Conservation (phyloP, 2,797 vertebrate species). For the Fringilla coelebs region DNA sequence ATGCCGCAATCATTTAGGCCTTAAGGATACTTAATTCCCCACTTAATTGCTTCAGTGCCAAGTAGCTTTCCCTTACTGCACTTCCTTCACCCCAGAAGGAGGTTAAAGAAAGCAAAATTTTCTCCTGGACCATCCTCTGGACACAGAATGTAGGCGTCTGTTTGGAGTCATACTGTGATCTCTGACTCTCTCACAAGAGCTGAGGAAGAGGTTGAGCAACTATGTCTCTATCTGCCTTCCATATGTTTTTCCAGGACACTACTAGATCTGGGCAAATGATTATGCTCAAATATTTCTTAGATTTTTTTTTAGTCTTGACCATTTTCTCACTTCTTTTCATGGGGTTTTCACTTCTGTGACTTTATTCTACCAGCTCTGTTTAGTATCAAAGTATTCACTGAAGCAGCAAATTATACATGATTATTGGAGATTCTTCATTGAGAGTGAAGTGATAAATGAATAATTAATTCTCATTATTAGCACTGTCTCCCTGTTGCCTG, state of each 20-base stretch:
- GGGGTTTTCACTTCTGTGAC: background rate
- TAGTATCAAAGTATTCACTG: background rate
- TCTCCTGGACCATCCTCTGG: background rate
- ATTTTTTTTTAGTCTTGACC: background rate
- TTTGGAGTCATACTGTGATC: background rate
- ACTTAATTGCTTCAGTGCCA: background rate
- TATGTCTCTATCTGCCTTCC: background rate
- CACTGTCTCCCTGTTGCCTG: background rate
- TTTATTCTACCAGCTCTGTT: background rate
- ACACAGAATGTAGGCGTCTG: accelerated
- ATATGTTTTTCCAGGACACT: background rate
- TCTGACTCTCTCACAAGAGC: background rate
- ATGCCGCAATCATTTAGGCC: background rate
- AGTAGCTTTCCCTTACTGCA: background rate
- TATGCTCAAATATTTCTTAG: background rate
- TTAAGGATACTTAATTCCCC: background rate
- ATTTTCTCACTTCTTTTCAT: background rate
- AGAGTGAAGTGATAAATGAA: background rate
- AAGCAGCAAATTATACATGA: conserved; percentile 19
- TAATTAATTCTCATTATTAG: conserved; percentile 15
- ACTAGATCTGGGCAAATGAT: background rate
- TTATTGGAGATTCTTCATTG: background rate
- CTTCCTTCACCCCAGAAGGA: background rate
- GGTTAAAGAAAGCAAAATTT: background rate
- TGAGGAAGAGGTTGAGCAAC: background rate